These are phyloP conservation scores for Naso thynnoides DNA, from an alignment of 2,797 vertebrate genomes.

Conservation along the genomic window DNA sequence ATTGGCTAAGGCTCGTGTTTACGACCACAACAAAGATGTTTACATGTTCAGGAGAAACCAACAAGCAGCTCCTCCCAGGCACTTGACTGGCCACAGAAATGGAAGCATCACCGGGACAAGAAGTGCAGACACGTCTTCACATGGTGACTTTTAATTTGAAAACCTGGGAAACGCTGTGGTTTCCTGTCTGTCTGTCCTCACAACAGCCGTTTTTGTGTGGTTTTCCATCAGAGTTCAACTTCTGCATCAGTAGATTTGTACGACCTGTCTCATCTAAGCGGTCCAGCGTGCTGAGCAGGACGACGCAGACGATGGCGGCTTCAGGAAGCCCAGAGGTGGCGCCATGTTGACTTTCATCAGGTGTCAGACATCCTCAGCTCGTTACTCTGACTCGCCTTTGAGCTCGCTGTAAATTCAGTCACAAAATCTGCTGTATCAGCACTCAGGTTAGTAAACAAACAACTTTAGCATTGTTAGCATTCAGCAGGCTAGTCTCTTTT, in stretches of 20 bases:
- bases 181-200: not conserved
- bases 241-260: not conserved
- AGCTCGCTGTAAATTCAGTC: not conserved
- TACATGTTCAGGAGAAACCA: slow-evolving; percentile 1
- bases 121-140: not conserved
- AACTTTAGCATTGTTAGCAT: slow-evolving; percentile 18
- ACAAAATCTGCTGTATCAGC: slow-evolving; percentile 1
- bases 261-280: not conserved
- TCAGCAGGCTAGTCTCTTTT: not conserved
- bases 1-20: not conserved
- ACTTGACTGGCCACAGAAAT: slow-evolving; percentile 38
- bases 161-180: not conserved
- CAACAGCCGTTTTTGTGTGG: too few relatives aligned
- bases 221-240: too few relatives aligned
- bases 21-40: not conserved
- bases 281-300: too few relatives aligned
- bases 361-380: not conserved
- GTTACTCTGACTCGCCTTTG: not conserved
- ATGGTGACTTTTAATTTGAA: slow-evolving; percentile 7
- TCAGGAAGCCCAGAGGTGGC: not conserved
- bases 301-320: too few relatives aligned
- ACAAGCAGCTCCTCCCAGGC: slow-evolving; percentile 27
- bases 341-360: too few relatives aligned
- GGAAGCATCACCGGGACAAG: slow-evolving; percentile 26
- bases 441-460: not conserved